phyloP scores from a whole-genome alignment of 2,888 invertebrate species.

The Habrosyne pyritoides region DNA sequence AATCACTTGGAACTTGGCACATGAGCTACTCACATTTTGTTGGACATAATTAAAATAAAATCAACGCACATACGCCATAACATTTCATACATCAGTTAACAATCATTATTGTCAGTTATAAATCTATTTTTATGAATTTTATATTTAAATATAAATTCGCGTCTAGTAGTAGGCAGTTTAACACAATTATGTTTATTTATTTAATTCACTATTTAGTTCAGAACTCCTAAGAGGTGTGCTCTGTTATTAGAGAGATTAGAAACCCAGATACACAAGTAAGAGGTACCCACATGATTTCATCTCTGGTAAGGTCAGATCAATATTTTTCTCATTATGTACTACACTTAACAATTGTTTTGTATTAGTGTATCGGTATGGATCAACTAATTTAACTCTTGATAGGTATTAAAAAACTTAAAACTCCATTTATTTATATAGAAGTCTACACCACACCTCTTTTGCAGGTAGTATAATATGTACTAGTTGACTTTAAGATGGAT shows the following conservation, averaged over 20 bases:
- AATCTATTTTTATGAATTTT: conserved; percentile 80
- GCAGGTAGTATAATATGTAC: conserved; percentile 43
- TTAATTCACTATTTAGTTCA: conserved; percentile 63
- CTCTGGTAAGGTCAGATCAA: neutral
- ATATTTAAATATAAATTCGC: conserved; percentile 83
- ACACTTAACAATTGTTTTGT: no score
- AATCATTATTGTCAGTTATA: conserved; percentile 84
- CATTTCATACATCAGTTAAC: conserved; percentile 83
- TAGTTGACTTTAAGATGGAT: conserved; percentile 67
- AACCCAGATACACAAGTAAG: neutral
- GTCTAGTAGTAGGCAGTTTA: conserved; percentile 81
- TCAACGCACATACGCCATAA: conserved; percentile 75
- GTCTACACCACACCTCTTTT: conserved; percentile 50
- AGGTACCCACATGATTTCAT: neutral
- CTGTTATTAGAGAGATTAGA: conserved; percentile 21
- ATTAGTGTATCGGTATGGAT: no score
- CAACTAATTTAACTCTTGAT: no score
- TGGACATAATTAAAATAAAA: conserved; percentile 71
- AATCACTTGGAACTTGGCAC: conserved; percentile 54
- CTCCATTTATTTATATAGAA: neutral
- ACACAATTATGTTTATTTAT: conserved; percentile 74
- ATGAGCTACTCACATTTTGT: conserved; percentile 62
- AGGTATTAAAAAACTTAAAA: no score
- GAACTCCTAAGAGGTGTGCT: conserved; percentile 55
- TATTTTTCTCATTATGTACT: no score